These are phyloP conservation scores for Crenichthys baileyi DNA, from an alignment of 2,797 vertebrate genomes.

Conservation along the genomic window DNA sequence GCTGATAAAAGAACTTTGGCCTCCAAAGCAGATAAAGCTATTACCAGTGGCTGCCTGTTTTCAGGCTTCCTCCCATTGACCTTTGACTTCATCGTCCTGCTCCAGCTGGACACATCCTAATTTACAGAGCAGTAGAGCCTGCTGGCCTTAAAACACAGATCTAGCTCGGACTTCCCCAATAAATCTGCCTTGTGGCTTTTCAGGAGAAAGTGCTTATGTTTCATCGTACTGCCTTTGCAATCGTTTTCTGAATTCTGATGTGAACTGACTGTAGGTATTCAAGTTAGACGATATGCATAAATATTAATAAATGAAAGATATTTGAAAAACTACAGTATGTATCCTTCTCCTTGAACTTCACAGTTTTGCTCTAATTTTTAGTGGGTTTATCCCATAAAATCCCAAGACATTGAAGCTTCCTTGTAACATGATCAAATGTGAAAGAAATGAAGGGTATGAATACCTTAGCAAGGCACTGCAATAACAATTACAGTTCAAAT, in stretches of 20 bases:
- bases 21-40: constrained; percentile 43
- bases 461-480: neutral
- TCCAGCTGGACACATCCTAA: constrained; percentile 61
- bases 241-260: neutral
- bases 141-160: constrained; percentile 59
- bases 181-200: constrained; percentile 51
- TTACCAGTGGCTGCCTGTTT: constrained; percentile 34
- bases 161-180: constrained; percentile 55
- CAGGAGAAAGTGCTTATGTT: constrained; percentile 4
- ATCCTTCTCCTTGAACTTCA: neutral
- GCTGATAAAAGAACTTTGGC: neutral
- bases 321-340: neutral
- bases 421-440: neutral
- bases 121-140: constrained; percentile 68
- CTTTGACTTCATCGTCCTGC: constrained; percentile 53
- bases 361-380: too few relatives aligned
- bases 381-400: neutral
- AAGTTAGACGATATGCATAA: neutral
- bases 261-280: neutral
- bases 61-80: constrained; percentile 57
- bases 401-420: neutral
- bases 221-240: neutral
- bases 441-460: neutral
- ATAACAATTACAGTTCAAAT: neutral
- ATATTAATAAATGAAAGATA: neutral